Conservation (phyloP, 2,888 invertebrate species). For the Tinea semifulvella region DNA sequence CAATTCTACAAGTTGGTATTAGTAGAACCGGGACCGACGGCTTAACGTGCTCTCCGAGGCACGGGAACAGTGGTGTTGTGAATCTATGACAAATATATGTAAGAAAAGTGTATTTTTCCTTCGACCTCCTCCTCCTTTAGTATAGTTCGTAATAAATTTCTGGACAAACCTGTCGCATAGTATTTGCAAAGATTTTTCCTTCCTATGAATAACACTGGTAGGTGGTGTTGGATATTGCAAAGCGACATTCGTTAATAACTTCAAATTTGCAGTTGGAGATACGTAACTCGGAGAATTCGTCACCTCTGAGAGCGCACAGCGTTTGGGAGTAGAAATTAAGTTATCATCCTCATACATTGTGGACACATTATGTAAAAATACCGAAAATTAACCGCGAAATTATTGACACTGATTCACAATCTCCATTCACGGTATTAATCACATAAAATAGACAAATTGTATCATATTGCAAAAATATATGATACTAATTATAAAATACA, state of each 20-base stretch:
- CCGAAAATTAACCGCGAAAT: conserved; percentile 53
- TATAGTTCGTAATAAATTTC: too few species aligned
- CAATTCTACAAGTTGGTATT: too few species aligned
- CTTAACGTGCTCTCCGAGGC: too few species aligned
- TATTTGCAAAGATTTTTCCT: conserved; percentile 69
- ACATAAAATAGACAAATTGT: not conserved
- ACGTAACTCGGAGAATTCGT: conserved; percentile 63
- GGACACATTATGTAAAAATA: conserved; percentile 54
- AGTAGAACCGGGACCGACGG: too few species aligned
- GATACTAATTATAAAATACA: too few species aligned
- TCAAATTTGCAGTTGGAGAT: conserved; percentile 74
- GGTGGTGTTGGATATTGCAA: conserved; percentile 62
- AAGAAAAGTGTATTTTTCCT: too few species aligned
- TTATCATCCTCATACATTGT: conserved; percentile 63
- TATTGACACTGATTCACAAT: conserved; percentile 38
- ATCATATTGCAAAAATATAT: not conserved
- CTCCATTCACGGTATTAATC: too few species aligned
- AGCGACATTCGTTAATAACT: conserved; percentile 72
- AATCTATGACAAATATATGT: too few species aligned
- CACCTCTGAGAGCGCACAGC: conserved; percentile 62
- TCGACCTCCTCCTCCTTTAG: too few species aligned
- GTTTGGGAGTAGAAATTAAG: conserved; percentile 61
- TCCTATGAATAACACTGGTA: conserved; percentile 58
- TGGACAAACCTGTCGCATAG: conserved; percentile 65
- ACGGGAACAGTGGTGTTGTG: too few species aligned